Evolutionary conservation across 2,888 invertebrate species (phyloP), one percentile per base, ranked within the genome.

Genomic region (Elegia similella): DNA sequence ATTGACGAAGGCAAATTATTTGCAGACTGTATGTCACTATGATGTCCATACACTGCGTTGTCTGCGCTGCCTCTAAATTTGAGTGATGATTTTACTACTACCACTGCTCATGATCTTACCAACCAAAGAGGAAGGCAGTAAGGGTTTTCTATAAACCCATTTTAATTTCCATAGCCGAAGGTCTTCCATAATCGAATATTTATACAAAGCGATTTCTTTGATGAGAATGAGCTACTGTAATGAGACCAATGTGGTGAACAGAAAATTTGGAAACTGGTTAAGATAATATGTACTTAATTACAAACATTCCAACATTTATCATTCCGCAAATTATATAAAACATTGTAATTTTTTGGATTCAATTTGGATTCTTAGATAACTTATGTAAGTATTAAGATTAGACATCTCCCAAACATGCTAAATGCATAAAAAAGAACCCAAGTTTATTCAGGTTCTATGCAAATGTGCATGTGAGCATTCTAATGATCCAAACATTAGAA

Each of bases 301-400:
- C 23, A 46, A 46, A 46, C 23, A 46, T 46, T 44, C 16, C 46
- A 46, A 47, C 30, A 47, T 13, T 32, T 48, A 17, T 34, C 50
- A 50, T 50, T 50, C 50, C 38, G 34, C 16, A 50, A 34, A 34
- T 48, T 13, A 46, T n/a, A 38, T 38, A 5, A 5, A 38, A 1
- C 10, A 12, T 10, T 12, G n/a, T 8, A 5, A 5, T 38, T 23
- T 3, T 23, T 3, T 23, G 23, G 23, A 23, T 23, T 23, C 23
- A 23, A 23, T 5, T 23, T 23, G 23, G 23, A 23, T 23, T 23
- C 23, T 23, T 2, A 23, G 23, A 23, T 23, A 23, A 23, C 5
- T 23, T 23, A 23, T 3, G 23, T 3, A 23, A 23, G 23, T 38
- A 12, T 12, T 12, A n/a, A 12, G 7, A 2, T 38, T n/a, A 38